phyloP scores from a whole-genome alignment of 2,113 vertebrate species.

The Gadus macrocephalus region DNA sequence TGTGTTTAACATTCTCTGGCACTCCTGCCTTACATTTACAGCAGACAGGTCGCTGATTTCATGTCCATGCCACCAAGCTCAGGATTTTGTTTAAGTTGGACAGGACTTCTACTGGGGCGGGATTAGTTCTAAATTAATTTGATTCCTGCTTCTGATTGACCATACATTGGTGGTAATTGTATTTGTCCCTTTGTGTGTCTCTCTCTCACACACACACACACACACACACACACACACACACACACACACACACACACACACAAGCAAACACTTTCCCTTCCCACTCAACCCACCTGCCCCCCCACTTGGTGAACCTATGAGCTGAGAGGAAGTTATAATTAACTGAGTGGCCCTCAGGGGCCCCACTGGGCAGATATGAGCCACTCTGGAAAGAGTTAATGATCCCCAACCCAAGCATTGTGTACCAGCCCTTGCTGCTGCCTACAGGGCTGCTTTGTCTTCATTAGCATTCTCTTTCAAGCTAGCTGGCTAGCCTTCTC shows the following conservation, averaged over 20 bases:
- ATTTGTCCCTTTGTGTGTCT: too few species aligned
- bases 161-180: too few species aligned
- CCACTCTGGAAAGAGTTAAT: slow-evolving; percentile 48
- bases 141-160: too few species aligned
- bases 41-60: too few species aligned
- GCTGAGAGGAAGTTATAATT: slow-evolving; percentile 48
- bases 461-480: slow-evolving; percentile 28
- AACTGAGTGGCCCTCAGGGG: slow-evolving; percentile 39
- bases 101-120: too few species aligned
- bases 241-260: slow-evolving; percentile 15
- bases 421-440: slow-evolving; percentile 33
- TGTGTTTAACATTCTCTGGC: too few species aligned
- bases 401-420: slow-evolving; percentile 43
- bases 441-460: slow-evolving; percentile 28
- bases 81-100: too few species aligned
- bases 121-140: too few species aligned
- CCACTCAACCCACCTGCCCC: neutral
- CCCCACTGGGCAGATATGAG: slow-evolving; percentile 36
- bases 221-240: slow-evolving; percentile 9
- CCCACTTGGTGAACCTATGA: slow-evolving; percentile 34
- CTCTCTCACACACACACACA: slow-evolving; percentile 8
- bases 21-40: too few species aligned
- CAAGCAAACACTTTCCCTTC: neutral
- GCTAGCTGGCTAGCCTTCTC: slow-evolving; percentile 15
- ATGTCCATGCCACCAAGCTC: too few species aligned